Conservation (phyloP, 2,888 invertebrate genomes). For the Ommatoiulus sabulosus region DNA sequence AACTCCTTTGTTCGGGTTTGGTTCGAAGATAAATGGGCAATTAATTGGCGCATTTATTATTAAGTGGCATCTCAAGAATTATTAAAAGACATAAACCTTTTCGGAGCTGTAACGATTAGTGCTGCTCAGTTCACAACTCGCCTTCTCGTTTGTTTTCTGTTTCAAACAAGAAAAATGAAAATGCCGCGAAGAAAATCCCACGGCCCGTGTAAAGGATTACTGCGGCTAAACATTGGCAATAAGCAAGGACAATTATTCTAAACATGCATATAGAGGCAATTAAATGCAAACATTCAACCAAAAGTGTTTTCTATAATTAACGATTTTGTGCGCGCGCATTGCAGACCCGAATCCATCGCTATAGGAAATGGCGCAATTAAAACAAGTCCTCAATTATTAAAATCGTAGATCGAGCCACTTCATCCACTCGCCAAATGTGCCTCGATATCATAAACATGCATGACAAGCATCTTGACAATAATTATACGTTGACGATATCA, state of each 20-base stretch:
- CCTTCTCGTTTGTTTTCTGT: not conserved
- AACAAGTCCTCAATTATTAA: not conserved
- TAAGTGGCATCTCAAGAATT: conserved; percentile 23
- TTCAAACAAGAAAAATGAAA: conserved; percentile 8
- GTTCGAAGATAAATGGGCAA: not conserved
- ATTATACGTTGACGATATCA: conserved; percentile 34
- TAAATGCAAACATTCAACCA: not conserved
- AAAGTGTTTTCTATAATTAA: conserved; percentile 27
- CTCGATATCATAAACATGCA: not conserved
- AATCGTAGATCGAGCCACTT: not conserved
- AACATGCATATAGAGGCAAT: not conserved
- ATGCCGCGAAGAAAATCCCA: conserved; percentile 1
- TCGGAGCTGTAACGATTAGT: not conserved
- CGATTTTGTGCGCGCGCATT: not conserved
- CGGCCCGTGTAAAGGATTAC: conserved; percentile 6
- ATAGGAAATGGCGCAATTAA: conserved; percentile 1
- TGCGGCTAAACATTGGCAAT: conserved; percentile 13
- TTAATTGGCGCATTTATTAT: conserved; percentile 6
- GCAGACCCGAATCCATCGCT: not conserved
- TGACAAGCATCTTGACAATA: conserved; percentile 1
- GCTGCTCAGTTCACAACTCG: not conserved
- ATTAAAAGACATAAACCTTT: not conserved
- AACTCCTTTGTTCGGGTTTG: not conserved
- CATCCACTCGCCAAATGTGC: conserved; percentile 1
- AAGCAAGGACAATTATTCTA: not conserved